Evolutionary conservation across 1,140 invertebrate genomes (phyloP), one percentile per base, ranked within the genome.

Genomic region (Cyrtorhinus lividipennis): DNA sequence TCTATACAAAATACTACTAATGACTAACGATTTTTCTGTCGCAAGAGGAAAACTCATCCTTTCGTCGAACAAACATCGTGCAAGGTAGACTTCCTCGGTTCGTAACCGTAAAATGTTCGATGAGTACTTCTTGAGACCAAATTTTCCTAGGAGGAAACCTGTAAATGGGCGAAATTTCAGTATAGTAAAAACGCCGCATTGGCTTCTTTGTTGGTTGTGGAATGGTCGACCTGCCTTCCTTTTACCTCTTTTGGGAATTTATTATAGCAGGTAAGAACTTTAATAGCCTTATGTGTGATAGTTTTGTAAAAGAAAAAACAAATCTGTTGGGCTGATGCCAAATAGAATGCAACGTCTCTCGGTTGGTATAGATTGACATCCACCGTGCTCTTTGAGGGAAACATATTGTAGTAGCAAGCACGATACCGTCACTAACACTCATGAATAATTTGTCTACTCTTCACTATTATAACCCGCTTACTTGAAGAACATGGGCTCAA

Each of bases 151-250:
- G 48, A 8, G 48, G 48, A 20, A 53, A 53, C 48, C 48, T 53
- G 20, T 22, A 15, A 38, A 8, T 15, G 84, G 15, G 15, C 15
- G 15, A 38, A 38, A 38, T 38, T 8, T 8, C 15, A 5, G 15
- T 8, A 38, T 15, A 38, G 30, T 38, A 8, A 8, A 8, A 38
- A 38, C 5, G 15, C 30, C 5, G 5, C 30, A 38, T 38, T n/a
- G n/a, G n/a, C n/a, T n/a, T n/a, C n/a, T n/a, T n/a, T n/a, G n/a
- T n/a, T n/a, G n/a, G n/a, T n/a, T n/a, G n/a, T n/a, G n/a, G n/a
- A n/a, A n/a, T n/a, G n/a, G n/a, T n/a, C n/a, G n/a, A n/a, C n/a
- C 30, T 38, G 15, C 15, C 15, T 38, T 38, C 30, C 30, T 38
- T 38, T 15, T 8, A 15, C 5, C 30, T 8, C 5, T 38, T 15